Evolutionary conservation across 1,140 invertebrate species (phyloP).

Genomic region (Plutomurus gul): DNA sequence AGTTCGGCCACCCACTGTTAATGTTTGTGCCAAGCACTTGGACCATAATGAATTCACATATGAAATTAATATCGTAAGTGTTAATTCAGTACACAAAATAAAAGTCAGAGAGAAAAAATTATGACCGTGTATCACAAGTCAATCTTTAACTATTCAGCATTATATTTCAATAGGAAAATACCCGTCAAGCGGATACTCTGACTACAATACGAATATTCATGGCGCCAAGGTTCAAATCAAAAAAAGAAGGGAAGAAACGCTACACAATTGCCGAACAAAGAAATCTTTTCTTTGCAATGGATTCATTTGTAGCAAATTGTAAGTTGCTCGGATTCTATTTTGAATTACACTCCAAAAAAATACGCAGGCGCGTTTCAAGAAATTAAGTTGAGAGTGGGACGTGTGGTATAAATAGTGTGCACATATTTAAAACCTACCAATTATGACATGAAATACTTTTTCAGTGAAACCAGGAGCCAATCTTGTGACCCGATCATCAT

Average conservation of each 20-base stretch:
- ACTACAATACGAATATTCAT: neutral
- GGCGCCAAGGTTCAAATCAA: neutral
- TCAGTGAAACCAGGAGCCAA: conserved; percentile 62
- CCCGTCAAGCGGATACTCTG: neutral
- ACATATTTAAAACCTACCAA: too few relatives aligned
- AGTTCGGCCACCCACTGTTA: neutral
- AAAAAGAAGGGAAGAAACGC: neutral
- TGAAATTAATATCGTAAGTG: neutral
- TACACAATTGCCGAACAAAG: neutral
- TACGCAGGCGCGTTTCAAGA: neutral
- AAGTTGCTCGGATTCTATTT: neutral
- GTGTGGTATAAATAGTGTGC: too few relatives aligned
- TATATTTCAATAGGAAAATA: neutral
- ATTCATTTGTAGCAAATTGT: neutral
- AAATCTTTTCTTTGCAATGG: neutral
- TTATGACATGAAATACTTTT: too few relatives aligned
- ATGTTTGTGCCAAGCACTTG: conserved; percentile 31
- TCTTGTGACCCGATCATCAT: conserved; percentile 62
- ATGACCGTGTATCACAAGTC: too few relatives aligned
- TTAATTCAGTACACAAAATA: too few relatives aligned
- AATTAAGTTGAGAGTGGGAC: neutral
- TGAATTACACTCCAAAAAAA: neutral
- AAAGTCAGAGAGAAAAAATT: too few relatives aligned
- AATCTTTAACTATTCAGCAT: too few relatives aligned
- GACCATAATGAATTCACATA: conserved; percentile 12